A percentile compares a stretch with the other conserved stretches of the same genome.
Conservation (phyloP, 2,888 invertebrate genomes). For the Megalurothrips usitatus region DNA sequence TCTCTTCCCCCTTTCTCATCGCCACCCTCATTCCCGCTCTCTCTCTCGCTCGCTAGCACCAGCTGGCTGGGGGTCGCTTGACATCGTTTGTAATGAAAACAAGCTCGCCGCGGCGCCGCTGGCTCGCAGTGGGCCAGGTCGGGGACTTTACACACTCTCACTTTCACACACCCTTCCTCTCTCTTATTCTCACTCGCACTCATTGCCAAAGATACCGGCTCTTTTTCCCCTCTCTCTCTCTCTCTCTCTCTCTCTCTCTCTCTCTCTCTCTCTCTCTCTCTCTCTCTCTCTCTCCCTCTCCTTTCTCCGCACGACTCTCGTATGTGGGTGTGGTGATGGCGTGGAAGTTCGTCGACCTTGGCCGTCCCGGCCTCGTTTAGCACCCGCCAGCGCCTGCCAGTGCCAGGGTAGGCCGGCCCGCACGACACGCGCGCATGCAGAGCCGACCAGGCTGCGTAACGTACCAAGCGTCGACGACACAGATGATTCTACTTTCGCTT, state of each 20-base stretch:
- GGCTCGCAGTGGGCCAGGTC: not conserved
- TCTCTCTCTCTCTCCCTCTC: not conserved
- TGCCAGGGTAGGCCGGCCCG: too few species aligned
- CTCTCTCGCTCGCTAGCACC: not conserved
- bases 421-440: too few species aligned
- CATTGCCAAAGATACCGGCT: not conserved
- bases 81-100: constrained; percentile 26
- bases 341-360: too few species aligned
- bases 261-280: not conserved
- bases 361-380: too few species aligned
- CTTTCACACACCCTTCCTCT: not conserved
- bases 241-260: not conserved
- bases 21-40: not conserved
- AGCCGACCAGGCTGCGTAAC: too few species aligned
- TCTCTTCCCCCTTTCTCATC: not conserved
- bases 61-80: not conserved
- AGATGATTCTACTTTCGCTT: too few species aligned
- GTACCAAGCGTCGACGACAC: too few species aligned
- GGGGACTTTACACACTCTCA: not conserved
- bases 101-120: not conserved
- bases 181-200: not conserved
- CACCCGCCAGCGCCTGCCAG: too few species aligned
- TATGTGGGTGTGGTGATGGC: too few species aligned
- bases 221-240: not conserved
- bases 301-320: not conserved